A percentile compares a stretch with the other conserved stretches of the same genome.
Conservation (phyloP, 1,140 invertebrate genomes). For the Lamellibrachia luymesi region DNA sequence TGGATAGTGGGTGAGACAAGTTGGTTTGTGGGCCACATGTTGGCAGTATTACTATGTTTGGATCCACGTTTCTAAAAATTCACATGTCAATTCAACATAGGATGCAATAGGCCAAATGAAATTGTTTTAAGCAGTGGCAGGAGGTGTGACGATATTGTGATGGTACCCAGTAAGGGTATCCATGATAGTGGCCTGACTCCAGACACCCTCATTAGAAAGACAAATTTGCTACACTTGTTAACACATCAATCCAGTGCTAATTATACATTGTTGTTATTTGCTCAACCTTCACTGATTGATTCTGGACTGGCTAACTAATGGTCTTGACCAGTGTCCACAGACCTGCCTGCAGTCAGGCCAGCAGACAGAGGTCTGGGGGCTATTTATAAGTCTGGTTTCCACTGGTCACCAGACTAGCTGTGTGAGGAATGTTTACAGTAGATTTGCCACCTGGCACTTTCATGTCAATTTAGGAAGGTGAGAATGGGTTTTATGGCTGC, state of each 20-base stretch:
- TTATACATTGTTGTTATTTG: background rate
- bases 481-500: background rate
- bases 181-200: no score
- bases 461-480: conserved; percentile 1
- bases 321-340: background rate
- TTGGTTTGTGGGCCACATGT: no score
- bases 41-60: no score
- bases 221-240: background rate
- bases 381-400: background rate
- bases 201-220: background rate
- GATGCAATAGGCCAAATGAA: no score
- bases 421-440: background rate
- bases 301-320: background rate
- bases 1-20: no score
- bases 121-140: no score
- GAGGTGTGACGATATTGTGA: no score
- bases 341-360: background rate
- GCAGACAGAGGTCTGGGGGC: no score
- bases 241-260: background rate
- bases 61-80: no score
- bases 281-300: background rate
- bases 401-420: background rate
- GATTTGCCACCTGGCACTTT: conserved; percentile 3
- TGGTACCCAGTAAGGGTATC: no score
- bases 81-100: no score